phyloP scores from a whole-genome alignment of 2,797 vertebrate genomes.

The Hippopotamyrus pictus region DNA sequence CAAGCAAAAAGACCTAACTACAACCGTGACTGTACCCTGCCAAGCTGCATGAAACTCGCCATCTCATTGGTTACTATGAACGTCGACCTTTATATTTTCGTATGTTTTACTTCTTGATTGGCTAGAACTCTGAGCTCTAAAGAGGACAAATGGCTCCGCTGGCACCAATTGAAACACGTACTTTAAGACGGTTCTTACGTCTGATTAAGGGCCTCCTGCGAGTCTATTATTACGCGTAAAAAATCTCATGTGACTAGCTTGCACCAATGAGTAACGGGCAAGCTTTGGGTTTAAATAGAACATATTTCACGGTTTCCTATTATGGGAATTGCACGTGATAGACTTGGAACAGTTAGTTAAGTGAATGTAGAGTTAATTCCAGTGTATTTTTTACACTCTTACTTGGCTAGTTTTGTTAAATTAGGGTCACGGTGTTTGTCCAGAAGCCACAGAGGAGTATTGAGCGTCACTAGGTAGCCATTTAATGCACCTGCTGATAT shows the following conservation, averaged over 20 bases:
- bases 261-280: background rate
- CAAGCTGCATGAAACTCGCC: background rate
- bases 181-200: background rate
- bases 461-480: background rate
- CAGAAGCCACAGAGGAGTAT: background rate
- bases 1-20: background rate
- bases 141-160: background rate
- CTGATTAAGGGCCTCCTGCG: background rate
- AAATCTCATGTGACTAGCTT: background rate
- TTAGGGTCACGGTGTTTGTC: background rate
- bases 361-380: background rate
- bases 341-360: background rate
- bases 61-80: constrained; percentile 15
- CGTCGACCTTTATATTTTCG: background rate
- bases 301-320: background rate
- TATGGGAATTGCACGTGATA: background rate
- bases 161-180: background rate
- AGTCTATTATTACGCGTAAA: background rate
- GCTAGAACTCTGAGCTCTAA: background rate
- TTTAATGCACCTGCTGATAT: constrained; percentile 1
- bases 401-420: background rate
- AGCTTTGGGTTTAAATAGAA: background rate
- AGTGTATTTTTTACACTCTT: background rate
- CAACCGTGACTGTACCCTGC: background rate
- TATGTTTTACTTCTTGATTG: background rate